Evolutionary conservation across 1,140 invertebrate genomes (phyloP), one percentile per base, ranked within the genome.

Genomic region (Drosophila repletoides): DNA sequence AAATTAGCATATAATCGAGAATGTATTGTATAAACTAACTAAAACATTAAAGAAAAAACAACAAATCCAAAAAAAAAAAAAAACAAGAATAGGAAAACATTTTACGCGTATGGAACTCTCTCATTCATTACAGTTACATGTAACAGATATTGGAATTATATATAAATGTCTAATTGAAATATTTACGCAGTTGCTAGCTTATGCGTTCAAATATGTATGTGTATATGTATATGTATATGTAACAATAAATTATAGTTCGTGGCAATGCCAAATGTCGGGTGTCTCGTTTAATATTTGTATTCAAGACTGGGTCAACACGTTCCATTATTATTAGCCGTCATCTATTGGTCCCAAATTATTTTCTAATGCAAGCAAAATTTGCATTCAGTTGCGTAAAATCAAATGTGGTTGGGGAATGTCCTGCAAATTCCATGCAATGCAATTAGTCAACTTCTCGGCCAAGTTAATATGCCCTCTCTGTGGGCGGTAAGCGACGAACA

Each of bases 11-110:
- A 63, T 34, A 36, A 63, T 45, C 21, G 15, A 36, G 29, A 10
- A 64, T 64, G 29, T 45, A 46, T 46, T 64, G 60, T 56, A 38
- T 46, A 38, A 58, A 58, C 33, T 29, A 56, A 64, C 28, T 29
- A 36, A 49, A 59, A 46, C 28, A 46, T 45, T 40, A 31, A 38
- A 28, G 0, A 38, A 51, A 41, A 55, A n/a, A 51, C 12, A 45
- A 36, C 17, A 12, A 28, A 49, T 21, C n/a, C 0, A 26, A 40
- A 41, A 41, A 34, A 43, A 41, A 34, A 43, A 24, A n/a, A 61
- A 14, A 17, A 51, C 10, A 21, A 17, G 3, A 29, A 24, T 53
- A 26, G 17, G 14, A 61, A n/a, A n/a, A n/a, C n/a, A n/a, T n/a
- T n/a, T n/a, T n/a, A n/a, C n/a, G n/a, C n/a, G n/a, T n/a, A n/a